These are phyloP conservation scores for Manis crassicaudata DNA, from an alignment of 2,797 vertebrate species.

Conservation along the genomic window DNA sequence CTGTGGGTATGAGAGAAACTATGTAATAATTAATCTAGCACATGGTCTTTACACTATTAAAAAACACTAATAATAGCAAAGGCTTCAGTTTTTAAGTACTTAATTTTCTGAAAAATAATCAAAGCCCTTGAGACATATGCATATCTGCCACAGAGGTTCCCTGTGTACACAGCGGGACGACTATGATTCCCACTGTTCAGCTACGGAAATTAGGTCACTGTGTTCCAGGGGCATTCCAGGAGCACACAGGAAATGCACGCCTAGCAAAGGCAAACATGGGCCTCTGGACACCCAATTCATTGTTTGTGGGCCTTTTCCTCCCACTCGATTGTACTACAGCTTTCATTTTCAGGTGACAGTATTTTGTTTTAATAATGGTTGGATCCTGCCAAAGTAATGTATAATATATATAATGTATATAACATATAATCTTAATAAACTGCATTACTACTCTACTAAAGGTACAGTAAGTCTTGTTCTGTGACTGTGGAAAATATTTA, in stretches of 20 bases:
- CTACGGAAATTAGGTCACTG: slow-evolving; percentile 16
- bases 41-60: neutral
- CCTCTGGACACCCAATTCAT: neutral
- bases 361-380: slow-evolving; percentile 58
- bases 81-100: slow-evolving; percentile 24
- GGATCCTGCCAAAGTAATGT: neutral
- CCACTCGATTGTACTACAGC: neutral
- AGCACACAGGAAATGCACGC: slow-evolving; percentile 19
- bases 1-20: slow-evolving; percentile 31
- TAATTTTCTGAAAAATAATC: neutral
- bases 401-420: neutral
- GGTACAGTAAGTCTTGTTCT: slow-evolving; percentile 59
- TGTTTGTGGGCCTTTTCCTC: neutral
- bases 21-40: slow-evolving; percentile 20
- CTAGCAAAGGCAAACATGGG: neutral
- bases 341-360: slow-evolving; percentile 58
- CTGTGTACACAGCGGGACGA: neutral
- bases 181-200: neutral
- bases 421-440: slow-evolving; percentile 16
- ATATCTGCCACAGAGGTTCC: neutral
- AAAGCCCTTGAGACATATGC: slow-evolving; percentile 14
- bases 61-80: slow-evolving; percentile 9
- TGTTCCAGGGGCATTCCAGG: neutral
- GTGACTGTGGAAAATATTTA: slow-evolving; percentile 60
- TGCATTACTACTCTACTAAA: slow-evolving; percentile 43